phyloP scores from a whole-genome alignment of 2,797 vertebrate species.

The Prionace glauca region DNA sequence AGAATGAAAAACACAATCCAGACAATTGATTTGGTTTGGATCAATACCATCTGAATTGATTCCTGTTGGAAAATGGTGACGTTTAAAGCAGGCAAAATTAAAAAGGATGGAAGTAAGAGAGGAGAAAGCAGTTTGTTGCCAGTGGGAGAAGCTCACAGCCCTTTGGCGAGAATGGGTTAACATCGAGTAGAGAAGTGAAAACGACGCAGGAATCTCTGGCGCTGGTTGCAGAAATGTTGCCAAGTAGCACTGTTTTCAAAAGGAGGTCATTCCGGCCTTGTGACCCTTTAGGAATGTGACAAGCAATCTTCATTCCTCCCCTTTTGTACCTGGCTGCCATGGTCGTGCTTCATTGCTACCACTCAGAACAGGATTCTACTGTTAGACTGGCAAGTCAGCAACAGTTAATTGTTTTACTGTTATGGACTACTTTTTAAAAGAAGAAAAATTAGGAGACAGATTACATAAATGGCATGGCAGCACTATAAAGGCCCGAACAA shows the following conservation, averaged over 20 bases:
- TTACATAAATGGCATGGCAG: background rate
- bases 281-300: slow-evolving; percentile 27
- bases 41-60: background rate
- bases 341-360: background rate
- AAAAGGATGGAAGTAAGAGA: background rate
- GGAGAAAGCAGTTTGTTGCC: background rate
- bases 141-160: background rate
- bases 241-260: slow-evolving; percentile 12
- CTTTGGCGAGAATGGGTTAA: background rate
- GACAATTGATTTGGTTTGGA: background rate
- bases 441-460: too few relatives aligned
- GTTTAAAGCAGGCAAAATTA: background rate
- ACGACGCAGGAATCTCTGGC: background rate
- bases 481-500: background rate
- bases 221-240: background rate
- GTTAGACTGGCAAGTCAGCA: background rate
- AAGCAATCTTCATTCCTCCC: slow-evolving; percentile 4
- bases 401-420: slow-evolving; percentile 3
- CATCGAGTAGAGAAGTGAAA: background rate
- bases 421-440: background rate
- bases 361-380: background rate
- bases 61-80: background rate
- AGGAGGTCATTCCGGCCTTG: slow-evolving; percentile 31
- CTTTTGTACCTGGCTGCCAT: background rate
- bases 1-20: background rate